Evolutionary conservation across 1,140 invertebrate genomes (phyloP).

Genomic region (Harpegnathos saltator): DNA sequence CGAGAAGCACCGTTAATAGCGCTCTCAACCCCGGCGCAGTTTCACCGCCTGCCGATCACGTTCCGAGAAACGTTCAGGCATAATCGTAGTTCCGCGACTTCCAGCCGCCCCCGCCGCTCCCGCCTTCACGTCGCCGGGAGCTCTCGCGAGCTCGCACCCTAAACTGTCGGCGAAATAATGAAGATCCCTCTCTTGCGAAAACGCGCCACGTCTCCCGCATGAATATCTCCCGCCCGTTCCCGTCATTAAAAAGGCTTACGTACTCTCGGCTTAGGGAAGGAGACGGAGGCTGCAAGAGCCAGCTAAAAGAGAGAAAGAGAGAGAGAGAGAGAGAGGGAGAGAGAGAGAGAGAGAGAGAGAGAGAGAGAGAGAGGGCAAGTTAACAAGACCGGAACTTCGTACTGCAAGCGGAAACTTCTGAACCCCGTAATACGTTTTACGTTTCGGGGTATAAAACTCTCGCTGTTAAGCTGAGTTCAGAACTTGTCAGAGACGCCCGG

Average conservation of each 20-base stretch:
- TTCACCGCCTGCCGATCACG: conserved; percentile 39
- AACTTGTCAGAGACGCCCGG: conserved; percentile 49
- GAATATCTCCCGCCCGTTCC: conserved; percentile 54
- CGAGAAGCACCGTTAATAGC: conserved; percentile 32
- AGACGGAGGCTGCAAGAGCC: too few relatives aligned
- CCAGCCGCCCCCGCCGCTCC: too few relatives aligned
- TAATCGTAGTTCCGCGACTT: conserved; percentile 17
- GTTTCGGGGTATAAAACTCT: conserved; percentile 61
- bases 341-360: too few relatives aligned
- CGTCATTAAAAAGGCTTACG: conserved; percentile 70
- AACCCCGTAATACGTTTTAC: conserved; percentile 59
- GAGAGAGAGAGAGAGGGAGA: too few relatives aligned
- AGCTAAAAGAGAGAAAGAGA: too few relatives aligned
- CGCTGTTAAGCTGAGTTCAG: conserved; percentile 63
- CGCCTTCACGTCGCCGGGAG: too few relatives aligned
- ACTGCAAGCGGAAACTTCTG: conserved; percentile 64
- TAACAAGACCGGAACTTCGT: conserved; percentile 55
- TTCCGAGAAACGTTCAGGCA: conserved; percentile 21
- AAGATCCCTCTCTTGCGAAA: conserved; percentile 58
- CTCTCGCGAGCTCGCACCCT: not conserved
- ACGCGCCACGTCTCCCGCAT: conserved; percentile 61
- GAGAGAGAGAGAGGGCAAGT: conserved; percentile 6
- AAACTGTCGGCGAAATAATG: conserved; percentile 45
- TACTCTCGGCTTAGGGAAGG: conserved; percentile 38
- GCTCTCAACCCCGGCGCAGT: not conserved